These are phyloP conservation scores for Avahi laniger DNA, from an alignment of 2,797 vertebrate genomes.

Conservation along the genomic window DNA sequence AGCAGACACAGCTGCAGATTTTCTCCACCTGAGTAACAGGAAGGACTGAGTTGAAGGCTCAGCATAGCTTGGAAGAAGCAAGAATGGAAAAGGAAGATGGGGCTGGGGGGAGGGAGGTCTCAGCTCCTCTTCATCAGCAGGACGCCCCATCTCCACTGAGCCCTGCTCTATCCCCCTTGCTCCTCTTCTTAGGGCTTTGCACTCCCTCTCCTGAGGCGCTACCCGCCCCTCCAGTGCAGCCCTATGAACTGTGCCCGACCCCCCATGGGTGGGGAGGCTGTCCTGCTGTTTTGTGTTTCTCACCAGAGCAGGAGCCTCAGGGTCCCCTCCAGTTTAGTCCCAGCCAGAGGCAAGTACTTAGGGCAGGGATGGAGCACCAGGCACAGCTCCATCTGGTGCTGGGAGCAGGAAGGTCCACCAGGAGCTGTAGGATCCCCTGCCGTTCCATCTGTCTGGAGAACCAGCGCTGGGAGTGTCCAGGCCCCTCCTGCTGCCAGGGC, in stretches of 20 bases:
- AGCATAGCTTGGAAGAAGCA: background rate
- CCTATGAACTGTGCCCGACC: background rate
- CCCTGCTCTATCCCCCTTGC: background rate
- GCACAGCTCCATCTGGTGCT: background rate
- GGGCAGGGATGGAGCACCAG: background rate
- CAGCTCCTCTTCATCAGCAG: background rate
- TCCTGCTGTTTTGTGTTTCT: background rate
- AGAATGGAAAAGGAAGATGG: background rate
- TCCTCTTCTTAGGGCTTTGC: background rate
- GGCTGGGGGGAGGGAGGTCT: background rate
- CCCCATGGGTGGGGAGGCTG: background rate
- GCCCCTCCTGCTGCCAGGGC: fast-evolving
- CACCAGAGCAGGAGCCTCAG: background rate
- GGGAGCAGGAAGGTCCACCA: fast-evolving
- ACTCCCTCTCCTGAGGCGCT: no score
- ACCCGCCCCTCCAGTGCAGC: background rate
- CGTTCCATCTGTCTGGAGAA: background rate
- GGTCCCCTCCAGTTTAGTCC: background rate
- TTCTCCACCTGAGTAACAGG: background rate
- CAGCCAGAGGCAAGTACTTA: background rate
- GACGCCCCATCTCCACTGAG: background rate
- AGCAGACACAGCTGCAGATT: background rate
- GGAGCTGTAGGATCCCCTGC: fast-evolving
- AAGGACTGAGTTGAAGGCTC: fast-evolving
- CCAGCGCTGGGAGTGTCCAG: background rate